A percentile compares a stretch with the other conserved stretches of the same genome.
phyloP scores from a whole-genome alignment of 2,797 vertebrate species.

The Buphagus erythrorhynchus region DNA sequence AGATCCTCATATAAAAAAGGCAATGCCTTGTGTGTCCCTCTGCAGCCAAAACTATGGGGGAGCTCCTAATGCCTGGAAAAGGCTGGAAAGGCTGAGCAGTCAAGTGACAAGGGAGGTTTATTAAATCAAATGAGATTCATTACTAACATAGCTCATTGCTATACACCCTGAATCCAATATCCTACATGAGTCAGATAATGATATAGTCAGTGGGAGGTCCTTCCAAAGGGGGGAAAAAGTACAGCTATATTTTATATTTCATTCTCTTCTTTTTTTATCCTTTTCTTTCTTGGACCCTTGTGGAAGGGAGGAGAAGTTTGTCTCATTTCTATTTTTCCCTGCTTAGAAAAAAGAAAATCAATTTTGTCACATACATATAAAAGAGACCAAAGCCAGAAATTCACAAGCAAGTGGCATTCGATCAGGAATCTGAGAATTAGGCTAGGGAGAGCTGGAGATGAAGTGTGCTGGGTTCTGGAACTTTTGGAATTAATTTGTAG shows the following conservation, averaged over 20 bases:
- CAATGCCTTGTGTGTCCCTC: neutral
- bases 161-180: conserved; percentile 59
- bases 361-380: neutral
- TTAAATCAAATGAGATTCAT: conserved; percentile 66
- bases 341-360: conserved; percentile 19
- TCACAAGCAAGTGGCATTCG: neutral
- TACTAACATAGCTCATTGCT: neutral
- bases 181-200: conserved; percentile 51
- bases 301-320: neutral
- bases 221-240: neutral
- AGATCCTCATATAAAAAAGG: neutral
- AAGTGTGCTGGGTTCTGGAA: neutral
- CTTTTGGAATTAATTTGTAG: neutral
- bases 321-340: neutral
- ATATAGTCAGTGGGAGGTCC: conserved; percentile 59
- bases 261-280: neutral
- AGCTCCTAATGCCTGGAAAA: neutral
- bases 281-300: neutral
- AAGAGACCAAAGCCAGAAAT: conserved; percentile 40
- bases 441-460: neutral
- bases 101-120: neutral
- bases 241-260: neutral
- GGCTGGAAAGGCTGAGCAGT: neutral
- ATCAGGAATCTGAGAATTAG: conserved; percentile 19
- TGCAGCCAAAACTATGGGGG: neutral